Percentiles rank a stretch among this genome's conserved stretches.
Evolutionary conservation across 2,888 invertebrate species (phyloP).

Genomic region (Ophion ellenae): DNA sequence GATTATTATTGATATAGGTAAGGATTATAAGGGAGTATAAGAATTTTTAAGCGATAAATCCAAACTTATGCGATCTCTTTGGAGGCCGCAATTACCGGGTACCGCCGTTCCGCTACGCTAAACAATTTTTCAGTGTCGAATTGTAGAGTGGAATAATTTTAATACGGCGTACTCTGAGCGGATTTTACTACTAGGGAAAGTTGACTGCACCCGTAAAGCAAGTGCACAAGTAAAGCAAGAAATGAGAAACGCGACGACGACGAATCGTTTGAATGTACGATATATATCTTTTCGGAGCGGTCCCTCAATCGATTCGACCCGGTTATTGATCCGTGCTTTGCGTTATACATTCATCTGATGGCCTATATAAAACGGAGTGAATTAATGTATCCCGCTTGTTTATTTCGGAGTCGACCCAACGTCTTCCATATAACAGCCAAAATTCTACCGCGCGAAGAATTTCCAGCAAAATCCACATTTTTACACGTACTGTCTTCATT

Average conservation of each 20-base stretch:
- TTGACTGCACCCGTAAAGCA: background rate
- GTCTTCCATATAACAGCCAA: background rate
- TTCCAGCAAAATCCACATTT: too few species aligned
- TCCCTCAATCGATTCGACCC: background rate
- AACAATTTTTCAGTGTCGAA: background rate
- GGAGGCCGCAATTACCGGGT: background rate
- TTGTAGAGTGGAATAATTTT: background rate
- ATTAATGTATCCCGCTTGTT: background rate
- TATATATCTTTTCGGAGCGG: background rate
- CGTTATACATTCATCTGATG: background rate
- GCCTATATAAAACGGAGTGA: background rate
- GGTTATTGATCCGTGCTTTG: constrained; percentile 10
- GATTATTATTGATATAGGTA: too few species aligned
- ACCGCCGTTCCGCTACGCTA: background rate
- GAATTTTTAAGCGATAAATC: too few species aligned
- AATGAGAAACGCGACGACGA: background rate
- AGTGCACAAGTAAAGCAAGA: background rate
- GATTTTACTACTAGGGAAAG: constrained; percentile 4
- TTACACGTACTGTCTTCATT: too few species aligned
- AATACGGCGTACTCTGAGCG: background rate
- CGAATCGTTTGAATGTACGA: background rate
- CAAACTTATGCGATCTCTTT: background rate
- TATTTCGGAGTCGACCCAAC: background rate
- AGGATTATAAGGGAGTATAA: too few species aligned
- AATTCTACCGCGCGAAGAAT: too few species aligned